Evolutionary conservation across 2,113 vertebrate genomes (phyloP).

Genomic region (Chloropsis hardwickii): DNA sequence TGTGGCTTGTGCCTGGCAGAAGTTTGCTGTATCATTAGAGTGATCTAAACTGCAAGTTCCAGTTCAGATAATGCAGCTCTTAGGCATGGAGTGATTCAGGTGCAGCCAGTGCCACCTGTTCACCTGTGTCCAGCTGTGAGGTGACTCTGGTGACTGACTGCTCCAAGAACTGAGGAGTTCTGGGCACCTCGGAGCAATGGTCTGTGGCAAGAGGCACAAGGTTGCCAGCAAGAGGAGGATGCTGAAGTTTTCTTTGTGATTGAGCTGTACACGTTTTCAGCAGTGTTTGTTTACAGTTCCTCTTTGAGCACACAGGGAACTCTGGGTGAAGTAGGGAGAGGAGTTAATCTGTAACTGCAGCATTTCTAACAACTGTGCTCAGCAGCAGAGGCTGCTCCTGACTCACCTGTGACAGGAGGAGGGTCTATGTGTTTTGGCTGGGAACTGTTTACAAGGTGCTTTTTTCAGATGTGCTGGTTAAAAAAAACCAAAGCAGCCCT

Average conservation of each 20-base stretch:
- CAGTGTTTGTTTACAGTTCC: neutral
- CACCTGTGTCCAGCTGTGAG: neutral
- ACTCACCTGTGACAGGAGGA: neutral
- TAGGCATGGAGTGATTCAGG: neutral
- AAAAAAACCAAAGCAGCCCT: neutral
- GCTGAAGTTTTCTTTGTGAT: neutral
- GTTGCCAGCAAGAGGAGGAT: neutral
- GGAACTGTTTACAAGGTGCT: constrained; percentile 1
- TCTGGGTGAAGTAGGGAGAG: neutral
- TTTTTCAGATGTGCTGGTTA: neutral
- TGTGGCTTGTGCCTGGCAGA: neutral
- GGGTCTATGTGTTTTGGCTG: constrained; percentile 26
- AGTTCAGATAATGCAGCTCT: neutral
- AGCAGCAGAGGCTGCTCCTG: neutral
- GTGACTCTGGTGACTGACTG: neutral
- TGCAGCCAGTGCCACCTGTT: neutral
- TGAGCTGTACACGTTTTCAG: neutral
- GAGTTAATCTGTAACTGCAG: constrained; percentile 64
- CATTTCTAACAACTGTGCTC: neutral
- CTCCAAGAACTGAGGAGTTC: neutral
- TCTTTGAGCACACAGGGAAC: neutral
- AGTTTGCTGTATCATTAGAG: neutral
- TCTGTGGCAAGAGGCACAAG: neutral
- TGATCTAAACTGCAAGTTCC: neutral
- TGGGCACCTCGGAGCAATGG: fast-evolving